Base-by-base conservation (phyloP, 1,140 invertebrate species). In the Drosophila willistoni region DNA sequence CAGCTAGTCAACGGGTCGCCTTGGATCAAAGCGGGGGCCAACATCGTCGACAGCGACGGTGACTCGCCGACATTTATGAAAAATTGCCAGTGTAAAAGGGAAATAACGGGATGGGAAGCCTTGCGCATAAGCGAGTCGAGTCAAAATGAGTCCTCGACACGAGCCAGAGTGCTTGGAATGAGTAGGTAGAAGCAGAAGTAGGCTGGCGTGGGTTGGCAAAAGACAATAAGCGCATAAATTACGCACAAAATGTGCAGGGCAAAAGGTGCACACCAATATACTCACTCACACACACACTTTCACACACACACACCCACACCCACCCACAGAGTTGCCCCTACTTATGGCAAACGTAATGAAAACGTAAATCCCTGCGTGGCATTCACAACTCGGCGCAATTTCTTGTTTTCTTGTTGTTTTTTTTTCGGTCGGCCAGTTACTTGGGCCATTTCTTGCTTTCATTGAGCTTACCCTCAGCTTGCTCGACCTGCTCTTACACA, bases 181-280 rank as follows among this genome's bases (percentile, higher is more conserved):
- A 29, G 29, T 29, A 0, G 29, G 5, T 6, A 29, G 29, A 29
- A 29, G 6, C 3, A 29, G 29, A 29, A 29, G 6, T 0, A 29
- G 29, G 29, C 29, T n/a, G 25, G 5, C 42, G 61, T 29, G 67
- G 51, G 41, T 74, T 22, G 22, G 77, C 42, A 73, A 64, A 71
- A 79, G 85, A 81, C 84, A 89, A 89, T 89, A 89, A 89, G 84
- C 85, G 77, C 70, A 90, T 90, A 89, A 89, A 89, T 89, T 89
- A 89, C 84, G 77, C 71, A 79, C 63, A 66, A 79, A 87, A 77
- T 72, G 72, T 81, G 76, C 76, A 67, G 36, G 55, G 51, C 19
- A 71, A 69, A 77, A 71, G 68, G 67, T 75, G 39, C 68, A 70
- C 33, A 66, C 47, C 55, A 54, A 64, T 19, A 79, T 39, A 79